Evolutionary conservation across 2,113 vertebrate species (phyloP).

Genomic region (Fulmarus glacialis): DNA sequence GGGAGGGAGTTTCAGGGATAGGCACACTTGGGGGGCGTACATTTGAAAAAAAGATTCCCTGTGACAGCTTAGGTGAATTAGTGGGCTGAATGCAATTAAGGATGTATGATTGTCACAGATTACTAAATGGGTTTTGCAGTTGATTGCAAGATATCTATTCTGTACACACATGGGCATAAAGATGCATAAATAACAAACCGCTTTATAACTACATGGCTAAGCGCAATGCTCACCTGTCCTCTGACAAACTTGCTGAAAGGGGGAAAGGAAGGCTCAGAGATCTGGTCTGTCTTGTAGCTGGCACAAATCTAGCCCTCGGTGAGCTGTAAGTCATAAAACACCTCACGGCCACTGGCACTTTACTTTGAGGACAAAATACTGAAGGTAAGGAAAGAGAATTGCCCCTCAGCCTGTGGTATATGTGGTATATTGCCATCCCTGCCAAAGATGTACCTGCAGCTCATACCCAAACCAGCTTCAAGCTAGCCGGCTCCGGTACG

Average conservation of each 20-base stretch:
- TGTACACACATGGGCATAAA: background rate
- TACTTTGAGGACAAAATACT: background rate
- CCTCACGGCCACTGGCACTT: background rate
- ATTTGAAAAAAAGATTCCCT: background rate
- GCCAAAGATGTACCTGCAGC: background rate
- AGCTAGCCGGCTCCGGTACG: accelerated
- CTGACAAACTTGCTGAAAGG: background rate
- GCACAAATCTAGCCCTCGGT: background rate
- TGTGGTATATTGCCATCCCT: background rate
- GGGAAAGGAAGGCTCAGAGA: background rate
- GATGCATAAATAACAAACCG: background rate
- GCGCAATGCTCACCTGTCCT: background rate
- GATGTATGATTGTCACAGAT: background rate
- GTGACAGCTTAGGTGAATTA: background rate
- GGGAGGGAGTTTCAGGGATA: background rate
- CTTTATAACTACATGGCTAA: background rate
- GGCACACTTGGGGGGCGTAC: background rate
- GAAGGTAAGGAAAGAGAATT: background rate
- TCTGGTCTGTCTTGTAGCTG: background rate
- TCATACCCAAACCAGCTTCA: background rate
- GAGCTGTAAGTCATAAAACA: background rate
- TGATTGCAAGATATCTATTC: background rate
- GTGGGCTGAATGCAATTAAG: background rate
- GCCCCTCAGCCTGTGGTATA: background rate
- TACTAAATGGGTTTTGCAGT: background rate